Base-by-base conservation (phyloP, 2,797 vertebrate genomes). In the Sciurus carolinensis region DNA sequence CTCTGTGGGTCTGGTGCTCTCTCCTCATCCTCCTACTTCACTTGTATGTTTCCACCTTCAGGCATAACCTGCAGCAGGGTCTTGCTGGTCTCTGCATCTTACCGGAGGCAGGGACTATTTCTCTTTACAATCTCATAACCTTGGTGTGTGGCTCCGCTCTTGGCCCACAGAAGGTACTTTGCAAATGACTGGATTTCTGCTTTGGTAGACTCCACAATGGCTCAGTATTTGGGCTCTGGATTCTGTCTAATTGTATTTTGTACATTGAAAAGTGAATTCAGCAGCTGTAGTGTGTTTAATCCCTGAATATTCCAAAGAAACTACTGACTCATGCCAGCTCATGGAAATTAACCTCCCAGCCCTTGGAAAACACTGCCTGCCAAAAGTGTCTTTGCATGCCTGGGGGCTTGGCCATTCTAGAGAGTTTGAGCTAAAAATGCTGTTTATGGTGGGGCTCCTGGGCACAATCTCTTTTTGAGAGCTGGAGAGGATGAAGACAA, bases 271-370 rank as follows among this genome's bases (percentile, higher is more conserved):
- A 1, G 10, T 81, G 64, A 76, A 89, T 17, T 39, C 90, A 83
- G 5, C 44, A 82, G 39, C 28, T 62, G 15, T 69, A 47, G 4
- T 2, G 4, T 52, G 5, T 11, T 80, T 30, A n/a, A 20, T 57
- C 9, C 77, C 92, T 71, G 62, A 20, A 73, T 11, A 15, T 82
- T 50, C 24, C 79, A 93, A 75, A 84, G 81, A 75, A 59, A 87
- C 66, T 13, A 30, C 7, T 81, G 15, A 20, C 30, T 62, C 24
- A 82, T 28, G 18, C 44, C 7, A 26, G 1, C 8, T 42, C 13
- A 42, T 52, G 57, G 12, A 52, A 73, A 24, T 47, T 75, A 79
- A 82, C 20, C 44, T 83, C 52, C 36, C 59, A 39, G 7, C 11
- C 0, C 18, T 67, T 62, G 20, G 54, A 72, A 83, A 92, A 82